Evolutionary conservation across 2,888 invertebrate species (phyloP).

Genomic region (Drosophila kanekoi): DNA sequence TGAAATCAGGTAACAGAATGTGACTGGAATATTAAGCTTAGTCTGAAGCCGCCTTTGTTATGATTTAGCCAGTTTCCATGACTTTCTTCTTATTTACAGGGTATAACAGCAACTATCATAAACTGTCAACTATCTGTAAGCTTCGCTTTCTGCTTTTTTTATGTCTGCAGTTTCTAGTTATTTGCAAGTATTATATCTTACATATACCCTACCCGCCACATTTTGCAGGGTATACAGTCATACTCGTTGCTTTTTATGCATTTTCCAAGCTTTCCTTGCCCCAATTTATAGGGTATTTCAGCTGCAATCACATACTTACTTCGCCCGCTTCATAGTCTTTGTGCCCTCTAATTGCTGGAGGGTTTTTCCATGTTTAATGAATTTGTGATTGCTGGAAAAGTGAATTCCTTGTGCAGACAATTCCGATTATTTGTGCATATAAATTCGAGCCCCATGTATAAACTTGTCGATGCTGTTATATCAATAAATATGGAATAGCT

Average conservation of each 20-base stretch:
- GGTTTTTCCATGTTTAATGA: slow-evolving; percentile 24
- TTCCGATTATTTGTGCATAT: slow-evolving; percentile 29
- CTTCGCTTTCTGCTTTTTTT: neutral
- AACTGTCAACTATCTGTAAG: neutral
- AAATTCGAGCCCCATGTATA: slow-evolving; percentile 9
- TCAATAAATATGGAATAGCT: slow-evolving; percentile 36
- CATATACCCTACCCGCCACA: too few relatives aligned
- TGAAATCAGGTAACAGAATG: too few relatives aligned
- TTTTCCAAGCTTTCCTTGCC: too few relatives aligned
- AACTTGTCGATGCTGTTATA: slow-evolving; percentile 34
- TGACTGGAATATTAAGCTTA: too few relatives aligned
- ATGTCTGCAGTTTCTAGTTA: neutral
- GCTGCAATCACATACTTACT: neutral
- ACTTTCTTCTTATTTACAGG: too few relatives aligned
- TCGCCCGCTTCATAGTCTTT: too few relatives aligned
- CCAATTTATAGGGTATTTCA: slow-evolving; percentile 17
- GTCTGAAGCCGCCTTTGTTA: too few relatives aligned
- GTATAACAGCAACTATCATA: too few relatives aligned
- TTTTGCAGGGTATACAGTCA: too few relatives aligned
- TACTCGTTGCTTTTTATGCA: too few relatives aligned
- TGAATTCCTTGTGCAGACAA: slow-evolving; percentile 22
- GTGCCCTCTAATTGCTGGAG: neutral
- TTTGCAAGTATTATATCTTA: neutral
- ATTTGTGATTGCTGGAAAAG: slow-evolving; percentile 29
- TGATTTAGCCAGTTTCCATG: too few relatives aligned